A percentile compares a stretch with the other conserved stretches of the same genome.
Evolutionary conservation across 2,888 invertebrate species (phyloP).

Genomic region (Linhomoeus sp.): DNA sequence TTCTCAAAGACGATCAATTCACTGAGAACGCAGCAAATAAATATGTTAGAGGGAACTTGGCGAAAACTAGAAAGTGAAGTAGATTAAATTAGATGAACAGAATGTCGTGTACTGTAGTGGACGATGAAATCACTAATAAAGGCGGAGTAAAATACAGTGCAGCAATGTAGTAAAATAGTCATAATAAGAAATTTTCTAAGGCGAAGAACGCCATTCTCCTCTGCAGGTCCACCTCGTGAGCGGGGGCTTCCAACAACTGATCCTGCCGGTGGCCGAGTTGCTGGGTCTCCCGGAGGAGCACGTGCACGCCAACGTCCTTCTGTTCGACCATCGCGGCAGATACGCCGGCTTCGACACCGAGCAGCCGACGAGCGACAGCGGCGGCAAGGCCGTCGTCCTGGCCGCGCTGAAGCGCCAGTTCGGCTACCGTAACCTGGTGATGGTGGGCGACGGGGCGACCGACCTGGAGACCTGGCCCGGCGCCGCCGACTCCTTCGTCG

Average conservation of each 20-base stretch:
- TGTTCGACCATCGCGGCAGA: slow-evolving; percentile 54
- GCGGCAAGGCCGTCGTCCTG: slow-evolving; percentile 76
- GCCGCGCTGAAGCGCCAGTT: slow-evolving; percentile 49
- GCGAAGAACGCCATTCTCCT: too few species aligned
- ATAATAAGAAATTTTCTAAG: too few species aligned
- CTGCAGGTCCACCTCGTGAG: slow-evolving; percentile 77
- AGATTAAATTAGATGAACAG: too few species aligned
- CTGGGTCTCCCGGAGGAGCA: slow-evolving; percentile 56
- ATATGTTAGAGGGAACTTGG: too few species aligned
- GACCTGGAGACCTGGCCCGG: slow-evolving; percentile 86
- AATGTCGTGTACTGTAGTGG: too few species aligned
- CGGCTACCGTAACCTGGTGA: slow-evolving; percentile 52
- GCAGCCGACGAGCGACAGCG: slow-evolving; percentile 69
- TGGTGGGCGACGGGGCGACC: slow-evolving; percentile 91
- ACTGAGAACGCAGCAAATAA: too few species aligned
- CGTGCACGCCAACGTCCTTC: slow-evolving; percentile 71
- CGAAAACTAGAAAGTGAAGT: too few species aligned
- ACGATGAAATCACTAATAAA: too few species aligned
- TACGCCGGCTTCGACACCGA: slow-evolving; percentile 81
- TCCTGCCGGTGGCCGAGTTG: slow-evolving; percentile 53
- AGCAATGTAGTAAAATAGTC: too few species aligned
- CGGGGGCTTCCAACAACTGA: slow-evolving; percentile 77
- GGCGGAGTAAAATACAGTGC: too few species aligned
- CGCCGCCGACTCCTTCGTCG: slow-evolving; percentile 48
- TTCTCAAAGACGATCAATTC: too few species aligned